phyloP scores from a whole-genome alignment of 2,797 vertebrate species.

The Fratercula arctica region DNA sequence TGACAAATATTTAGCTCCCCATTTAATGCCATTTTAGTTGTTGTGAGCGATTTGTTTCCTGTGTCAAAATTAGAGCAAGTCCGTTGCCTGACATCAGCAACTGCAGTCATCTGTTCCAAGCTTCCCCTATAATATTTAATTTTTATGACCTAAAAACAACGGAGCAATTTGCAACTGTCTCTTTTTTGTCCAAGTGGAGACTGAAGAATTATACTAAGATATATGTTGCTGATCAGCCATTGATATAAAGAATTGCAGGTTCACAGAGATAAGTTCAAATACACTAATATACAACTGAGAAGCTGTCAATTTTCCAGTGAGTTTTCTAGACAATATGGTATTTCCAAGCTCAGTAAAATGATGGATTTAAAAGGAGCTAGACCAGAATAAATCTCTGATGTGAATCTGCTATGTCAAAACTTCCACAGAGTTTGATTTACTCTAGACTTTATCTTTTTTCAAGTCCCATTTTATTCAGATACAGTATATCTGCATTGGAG shows the following conservation, averaged over 20 bases:
- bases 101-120: constrained; percentile 3
- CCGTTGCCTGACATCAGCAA: not conserved
- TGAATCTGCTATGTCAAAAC: not conserved
- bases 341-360: not conserved
- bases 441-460: not conserved
- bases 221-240: not conserved
- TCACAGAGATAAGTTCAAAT: not conserved
- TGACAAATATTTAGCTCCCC: not conserved
- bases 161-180: not conserved
- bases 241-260: not conserved
- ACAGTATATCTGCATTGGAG: not conserved
- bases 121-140: not conserved
- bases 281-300: not conserved
- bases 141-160: constrained; percentile 1
- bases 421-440: constrained; percentile 8
- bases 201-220: not conserved
- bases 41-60: not conserved
- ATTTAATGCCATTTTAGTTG: not conserved
- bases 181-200: not conserved
- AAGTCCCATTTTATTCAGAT: not conserved
- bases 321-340: not conserved
- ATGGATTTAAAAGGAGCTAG: not conserved
- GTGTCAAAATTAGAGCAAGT: not conserved
- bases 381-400: not conserved
- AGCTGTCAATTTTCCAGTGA: not conserved